phyloP scores from a whole-genome alignment of 37 sponge, comb jelly and placozoan genomes.

The Aplysina aerophoba region DNA sequence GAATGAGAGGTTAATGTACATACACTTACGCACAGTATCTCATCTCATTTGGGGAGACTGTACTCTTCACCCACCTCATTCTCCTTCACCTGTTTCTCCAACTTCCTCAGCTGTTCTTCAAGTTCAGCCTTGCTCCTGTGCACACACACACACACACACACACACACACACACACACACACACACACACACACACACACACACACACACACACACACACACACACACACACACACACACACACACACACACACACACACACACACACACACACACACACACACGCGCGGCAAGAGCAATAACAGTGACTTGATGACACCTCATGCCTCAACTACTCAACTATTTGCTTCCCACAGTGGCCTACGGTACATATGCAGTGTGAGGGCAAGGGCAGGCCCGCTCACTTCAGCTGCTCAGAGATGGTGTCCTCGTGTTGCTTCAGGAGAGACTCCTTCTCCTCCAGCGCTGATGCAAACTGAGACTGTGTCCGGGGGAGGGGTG shows the following conservation, averaged over 20 bases:
- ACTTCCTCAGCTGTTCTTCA: neutral
- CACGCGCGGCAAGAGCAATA: neutral
- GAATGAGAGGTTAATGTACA: no score
- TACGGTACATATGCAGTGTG: neutral
- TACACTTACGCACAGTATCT: no score
- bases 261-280: neutral
- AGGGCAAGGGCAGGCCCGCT: neutral
- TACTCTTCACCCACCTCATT: neutral
- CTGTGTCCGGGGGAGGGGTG: neutral
- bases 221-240: neutral
- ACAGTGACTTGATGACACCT: constrained; percentile 17
- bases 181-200: neutral
- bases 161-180: neutral
- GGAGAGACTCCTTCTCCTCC: neutral
- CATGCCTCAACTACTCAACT: no score
- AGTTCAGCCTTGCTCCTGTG: constrained; percentile 48
- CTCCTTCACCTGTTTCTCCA: constrained; percentile 30
- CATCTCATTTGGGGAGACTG: neutral
- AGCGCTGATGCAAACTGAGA: constrained; percentile 7
- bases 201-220: neutral
- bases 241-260: constrained; percentile 20
- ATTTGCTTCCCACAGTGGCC: constrained; percentile 39
- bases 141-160: neutral
- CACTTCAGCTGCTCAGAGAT: constrained; percentile 12
- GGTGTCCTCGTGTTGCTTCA: neutral